These are phyloP conservation scores for Dryoscopus gambensis DNA, from an alignment of 2,113 vertebrate species.

Conservation along the genomic window DNA sequence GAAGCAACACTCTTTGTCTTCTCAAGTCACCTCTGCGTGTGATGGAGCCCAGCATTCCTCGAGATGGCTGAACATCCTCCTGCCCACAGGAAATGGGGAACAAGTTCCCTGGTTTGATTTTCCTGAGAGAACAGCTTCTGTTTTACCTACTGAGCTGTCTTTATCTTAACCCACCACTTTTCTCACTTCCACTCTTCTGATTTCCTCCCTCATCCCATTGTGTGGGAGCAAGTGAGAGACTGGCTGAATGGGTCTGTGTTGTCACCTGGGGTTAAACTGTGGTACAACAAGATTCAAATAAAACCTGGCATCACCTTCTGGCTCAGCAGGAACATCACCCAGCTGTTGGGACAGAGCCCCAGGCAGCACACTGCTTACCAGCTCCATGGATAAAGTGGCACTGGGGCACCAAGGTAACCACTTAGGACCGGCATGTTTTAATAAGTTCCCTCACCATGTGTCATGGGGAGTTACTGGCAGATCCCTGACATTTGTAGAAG, in stretches of 20 bases:
- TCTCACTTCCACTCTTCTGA: not conserved
- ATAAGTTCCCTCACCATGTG: not conserved
- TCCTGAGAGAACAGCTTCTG: not conserved
- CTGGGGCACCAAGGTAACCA: not conserved
- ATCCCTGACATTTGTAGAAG: not conserved
- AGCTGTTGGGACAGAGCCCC: not conserved
- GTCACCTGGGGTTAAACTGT: not conserved
- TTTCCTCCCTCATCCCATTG: not conserved
- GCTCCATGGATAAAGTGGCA: not conserved
- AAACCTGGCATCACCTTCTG: not conserved
- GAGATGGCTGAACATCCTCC: not conserved
- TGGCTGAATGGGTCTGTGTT: accelerated
- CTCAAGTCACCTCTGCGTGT: not conserved
- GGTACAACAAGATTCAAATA: not conserved
- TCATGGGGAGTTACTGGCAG: not conserved
- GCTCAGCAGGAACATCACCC: not conserved
- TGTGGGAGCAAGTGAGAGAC: accelerated
- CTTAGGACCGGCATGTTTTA: not conserved
- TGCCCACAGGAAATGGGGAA: not conserved
- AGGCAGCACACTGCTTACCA: not conserved
- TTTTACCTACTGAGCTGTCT: not conserved
- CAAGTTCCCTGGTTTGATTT: not conserved
- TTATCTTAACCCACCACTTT: not conserved
- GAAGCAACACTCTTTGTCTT: not conserved
- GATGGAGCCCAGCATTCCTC: not conserved